These are phyloP conservation scores for Passer domesticus DNA, from an alignment of 2,113 vertebrate species.

Conservation along the genomic window DNA sequence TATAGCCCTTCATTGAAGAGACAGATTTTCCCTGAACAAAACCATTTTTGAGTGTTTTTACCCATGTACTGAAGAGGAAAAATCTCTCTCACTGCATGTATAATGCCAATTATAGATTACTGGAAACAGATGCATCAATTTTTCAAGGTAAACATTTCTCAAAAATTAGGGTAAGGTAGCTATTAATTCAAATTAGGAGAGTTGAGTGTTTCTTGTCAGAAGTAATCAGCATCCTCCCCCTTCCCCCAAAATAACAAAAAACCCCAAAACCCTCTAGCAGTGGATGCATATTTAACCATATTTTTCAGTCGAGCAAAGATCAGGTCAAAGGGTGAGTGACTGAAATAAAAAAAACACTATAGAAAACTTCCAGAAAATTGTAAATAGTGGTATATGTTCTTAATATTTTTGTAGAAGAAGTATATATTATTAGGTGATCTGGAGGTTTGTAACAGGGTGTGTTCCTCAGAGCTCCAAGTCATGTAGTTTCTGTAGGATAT, in stretches of 20 bases:
- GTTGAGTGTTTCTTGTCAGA: not conserved
- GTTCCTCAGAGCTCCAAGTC: not conserved
- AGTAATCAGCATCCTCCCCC: fast-evolving
- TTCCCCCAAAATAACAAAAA: fast-evolving
- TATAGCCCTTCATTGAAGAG: not conserved
- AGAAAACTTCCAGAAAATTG: not conserved
- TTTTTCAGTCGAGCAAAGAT: not conserved
- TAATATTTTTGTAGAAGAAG: not conserved
- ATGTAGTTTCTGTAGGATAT: not conserved
- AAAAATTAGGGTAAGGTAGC: not conserved
- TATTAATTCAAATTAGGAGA: not conserved
- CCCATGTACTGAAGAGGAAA: not conserved
- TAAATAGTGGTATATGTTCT: not conserved
- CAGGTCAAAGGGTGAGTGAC: not conserved
- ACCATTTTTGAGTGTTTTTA: not conserved
- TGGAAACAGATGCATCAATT: not conserved
- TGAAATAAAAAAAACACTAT: not conserved
- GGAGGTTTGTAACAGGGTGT: not conserved
- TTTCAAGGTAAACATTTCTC: not conserved
- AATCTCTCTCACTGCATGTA: not conserved
- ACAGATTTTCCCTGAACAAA: not conserved
- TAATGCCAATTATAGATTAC: not conserved
- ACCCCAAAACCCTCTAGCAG: not conserved
- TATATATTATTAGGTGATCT: not conserved
- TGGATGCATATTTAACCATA: not conserved